phyloP scores from a whole-genome alignment of 2,113 vertebrate genomes.

The Capreolus pygargus region DNA sequence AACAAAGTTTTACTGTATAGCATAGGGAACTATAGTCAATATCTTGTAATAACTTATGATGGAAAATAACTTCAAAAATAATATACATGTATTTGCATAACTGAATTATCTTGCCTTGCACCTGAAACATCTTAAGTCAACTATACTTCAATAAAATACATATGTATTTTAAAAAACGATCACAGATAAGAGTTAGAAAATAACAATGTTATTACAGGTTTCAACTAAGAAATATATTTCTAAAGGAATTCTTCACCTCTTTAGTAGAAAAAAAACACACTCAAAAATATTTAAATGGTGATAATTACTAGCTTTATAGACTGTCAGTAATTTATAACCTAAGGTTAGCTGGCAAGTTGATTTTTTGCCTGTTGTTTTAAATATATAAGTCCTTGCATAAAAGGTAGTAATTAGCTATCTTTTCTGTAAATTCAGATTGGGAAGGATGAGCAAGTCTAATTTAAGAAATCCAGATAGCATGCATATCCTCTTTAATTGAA shows the following conservation, averaged over 20 bases:
- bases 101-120: not conserved
- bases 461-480: not conserved
- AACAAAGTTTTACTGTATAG: not conserved
- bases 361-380: not conserved
- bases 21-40: not conserved
- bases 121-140: not conserved
- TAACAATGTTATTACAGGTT: not conserved
- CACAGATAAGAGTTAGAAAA: not conserved
- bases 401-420: not conserved
- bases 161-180: not conserved
- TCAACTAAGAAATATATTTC: not conserved
- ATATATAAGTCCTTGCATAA: not conserved
- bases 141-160: not conserved
- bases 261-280: not conserved
- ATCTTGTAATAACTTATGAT: not conserved
- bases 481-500: not conserved
- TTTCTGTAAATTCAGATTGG: not conserved
- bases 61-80: not conserved
- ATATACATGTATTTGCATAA: not conserved
- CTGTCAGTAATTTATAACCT: not conserved
- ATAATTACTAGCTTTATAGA: conserved; percentile 1
- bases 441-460: not conserved
- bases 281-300: not conserved
- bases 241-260: not conserved
- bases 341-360: not conserved